These are phyloP conservation scores for Menidia menidia DNA, from an alignment of 2,797 vertebrate genomes.

Conservation along the genomic window DNA sequence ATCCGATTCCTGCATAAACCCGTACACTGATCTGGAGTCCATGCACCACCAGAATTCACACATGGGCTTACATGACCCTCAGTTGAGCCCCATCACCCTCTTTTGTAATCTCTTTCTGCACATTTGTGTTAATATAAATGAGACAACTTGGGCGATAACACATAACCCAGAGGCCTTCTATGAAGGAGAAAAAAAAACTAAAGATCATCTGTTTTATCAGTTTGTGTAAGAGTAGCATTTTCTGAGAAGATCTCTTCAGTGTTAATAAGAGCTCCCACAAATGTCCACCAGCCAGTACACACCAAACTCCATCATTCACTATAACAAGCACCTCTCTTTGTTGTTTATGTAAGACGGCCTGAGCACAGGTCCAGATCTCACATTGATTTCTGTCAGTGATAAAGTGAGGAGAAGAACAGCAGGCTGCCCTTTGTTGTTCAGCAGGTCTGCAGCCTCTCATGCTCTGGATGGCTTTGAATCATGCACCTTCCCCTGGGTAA, in stretches of 20 bases:
- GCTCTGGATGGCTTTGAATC: constrained; percentile 63
- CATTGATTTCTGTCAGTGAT: constrained; percentile 38
- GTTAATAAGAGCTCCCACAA: constrained; percentile 37
- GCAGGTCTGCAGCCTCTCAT: constrained; percentile 50
- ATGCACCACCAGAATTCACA: constrained; percentile 61
- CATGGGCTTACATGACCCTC: constrained; percentile 55
- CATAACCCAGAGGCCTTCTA: neutral
- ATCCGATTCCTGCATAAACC: constrained; percentile 77
- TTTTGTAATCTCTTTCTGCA: neutral
- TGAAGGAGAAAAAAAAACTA: constrained; percentile 3
- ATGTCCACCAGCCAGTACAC: constrained; percentile 32
- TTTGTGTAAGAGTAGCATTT: constrained; percentile 10
- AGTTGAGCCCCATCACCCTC: constrained; percentile 24
- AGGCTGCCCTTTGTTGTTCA: constrained; percentile 58
- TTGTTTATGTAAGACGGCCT: constrained; percentile 9
- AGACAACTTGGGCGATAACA: constrained; percentile 1
- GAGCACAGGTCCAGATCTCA: constrained; percentile 30
- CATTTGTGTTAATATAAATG: neutral
- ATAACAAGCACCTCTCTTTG: neutral
- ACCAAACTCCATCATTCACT: constrained; percentile 16
- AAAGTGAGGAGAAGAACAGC: constrained; percentile 34
- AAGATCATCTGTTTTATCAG: constrained; percentile 12
- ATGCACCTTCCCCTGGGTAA: constrained; percentile 56
- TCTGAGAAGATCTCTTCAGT: constrained; percentile 19
- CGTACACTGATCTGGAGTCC: constrained; percentile 70